Conservation (phyloP, 2,888 invertebrate genomes). For the Clistopyga incitator region DNA sequence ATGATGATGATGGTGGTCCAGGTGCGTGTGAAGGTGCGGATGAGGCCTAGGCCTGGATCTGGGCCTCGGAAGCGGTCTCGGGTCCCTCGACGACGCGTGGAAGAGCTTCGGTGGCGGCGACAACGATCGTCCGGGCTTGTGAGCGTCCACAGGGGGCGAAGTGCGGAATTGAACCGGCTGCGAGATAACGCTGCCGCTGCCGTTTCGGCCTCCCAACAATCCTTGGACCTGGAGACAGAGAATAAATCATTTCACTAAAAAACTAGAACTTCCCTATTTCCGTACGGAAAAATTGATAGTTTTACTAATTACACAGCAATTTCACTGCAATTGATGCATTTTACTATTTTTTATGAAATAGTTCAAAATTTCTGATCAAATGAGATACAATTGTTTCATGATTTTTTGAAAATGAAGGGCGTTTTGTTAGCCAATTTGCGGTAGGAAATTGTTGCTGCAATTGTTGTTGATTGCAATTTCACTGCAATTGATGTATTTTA, state of each 20-base stretch:
- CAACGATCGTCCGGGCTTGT: constrained; percentile 89
- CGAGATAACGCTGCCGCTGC: constrained; percentile 86
- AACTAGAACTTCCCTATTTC: not conserved
- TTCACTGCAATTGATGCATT: not conserved
- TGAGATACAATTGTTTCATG: no score
- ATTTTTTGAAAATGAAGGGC: no score
- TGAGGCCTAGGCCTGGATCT: constrained; percentile 84
- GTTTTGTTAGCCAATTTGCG: no score
- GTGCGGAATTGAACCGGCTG: constrained; percentile 96
- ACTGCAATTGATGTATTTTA: not conserved
- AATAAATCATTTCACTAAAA: not conserved
- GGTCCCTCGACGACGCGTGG: constrained; percentile 77
- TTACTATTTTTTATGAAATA: no score
- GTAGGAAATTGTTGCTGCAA: no score
- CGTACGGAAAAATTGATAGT: not conserved
- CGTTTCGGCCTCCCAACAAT: constrained; percentile 85
- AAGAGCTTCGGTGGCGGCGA: constrained; percentile 85
- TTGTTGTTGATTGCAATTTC: no score
- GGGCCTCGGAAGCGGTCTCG: constrained; percentile 75
- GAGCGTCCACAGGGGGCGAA: constrained; percentile 95
- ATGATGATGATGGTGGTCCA: constrained; percentile 84
- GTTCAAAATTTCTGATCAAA: no score
- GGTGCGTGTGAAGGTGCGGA: constrained; percentile 81
- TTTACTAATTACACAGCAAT: not conserved
- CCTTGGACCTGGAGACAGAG: constrained; percentile 86